These are phyloP conservation scores for Spodoptera frugiperda DNA, from an alignment of 1,140 invertebrate species.

Conservation along the genomic window DNA sequence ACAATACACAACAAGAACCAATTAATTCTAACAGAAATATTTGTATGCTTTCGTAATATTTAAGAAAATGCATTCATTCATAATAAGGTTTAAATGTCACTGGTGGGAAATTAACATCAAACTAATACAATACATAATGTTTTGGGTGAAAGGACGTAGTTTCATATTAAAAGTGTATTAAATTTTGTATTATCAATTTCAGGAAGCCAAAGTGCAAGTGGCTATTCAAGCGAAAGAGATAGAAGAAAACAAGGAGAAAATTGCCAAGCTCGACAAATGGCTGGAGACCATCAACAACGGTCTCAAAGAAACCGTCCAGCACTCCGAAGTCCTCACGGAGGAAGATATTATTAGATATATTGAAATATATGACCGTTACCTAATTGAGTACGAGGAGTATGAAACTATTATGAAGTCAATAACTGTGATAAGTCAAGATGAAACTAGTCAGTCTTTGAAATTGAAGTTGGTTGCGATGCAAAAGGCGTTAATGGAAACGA, in stretches of 20 bases:
- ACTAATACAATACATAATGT: too few species aligned
- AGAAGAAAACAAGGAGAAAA: slow-evolving; percentile 75
- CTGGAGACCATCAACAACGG: slow-evolving; percentile 77
- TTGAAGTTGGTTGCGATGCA: slow-evolving; percentile 87
- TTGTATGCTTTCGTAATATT: too few species aligned
- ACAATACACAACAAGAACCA: too few species aligned
- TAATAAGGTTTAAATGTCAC: too few species aligned
- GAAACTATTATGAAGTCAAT: slow-evolving; percentile 87
- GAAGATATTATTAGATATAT: slow-evolving; percentile 82
- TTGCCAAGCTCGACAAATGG: slow-evolving; percentile 78
- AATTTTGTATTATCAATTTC: slow-evolving; percentile 59
- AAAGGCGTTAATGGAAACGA: slow-evolving; percentile 86
- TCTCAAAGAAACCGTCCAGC: slow-evolving; percentile 72
- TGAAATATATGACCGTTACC: slow-evolving; percentile 82
- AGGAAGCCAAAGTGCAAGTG: slow-evolving; percentile 76
- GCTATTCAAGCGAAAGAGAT: slow-evolving; percentile 70
- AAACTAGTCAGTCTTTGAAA: slow-evolving; percentile 86
- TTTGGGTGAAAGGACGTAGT: too few species aligned
- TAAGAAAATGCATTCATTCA: not conserved
- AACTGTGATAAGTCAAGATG: slow-evolving; percentile 85
- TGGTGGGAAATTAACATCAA: too few species aligned
- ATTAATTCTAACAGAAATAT: too few species aligned
- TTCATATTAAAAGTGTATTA: not conserved
- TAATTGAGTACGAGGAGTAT: slow-evolving; percentile 87
- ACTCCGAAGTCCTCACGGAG: slow-evolving; percentile 73